A percentile compares a stretch with the other conserved stretches of the same genome.
Conservation (phyloP, 2,113 vertebrate species). For the Geococcyx californianus region DNA sequence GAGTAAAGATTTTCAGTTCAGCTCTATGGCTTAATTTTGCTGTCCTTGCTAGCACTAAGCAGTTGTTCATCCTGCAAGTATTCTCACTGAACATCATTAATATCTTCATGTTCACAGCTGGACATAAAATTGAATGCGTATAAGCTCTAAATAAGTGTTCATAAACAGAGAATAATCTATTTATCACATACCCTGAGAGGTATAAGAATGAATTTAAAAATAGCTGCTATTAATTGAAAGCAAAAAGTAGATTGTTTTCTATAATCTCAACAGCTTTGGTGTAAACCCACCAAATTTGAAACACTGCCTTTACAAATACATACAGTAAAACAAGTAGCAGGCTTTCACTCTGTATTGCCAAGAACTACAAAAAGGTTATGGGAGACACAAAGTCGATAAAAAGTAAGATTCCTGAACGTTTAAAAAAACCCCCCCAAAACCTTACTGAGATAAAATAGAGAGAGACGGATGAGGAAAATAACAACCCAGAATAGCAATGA, state of each 20-base stretch:
- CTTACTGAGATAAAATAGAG: background rate
- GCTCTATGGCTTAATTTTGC: background rate
- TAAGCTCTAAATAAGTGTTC: background rate
- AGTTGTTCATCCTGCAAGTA: background rate
- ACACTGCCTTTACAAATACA: background rate
- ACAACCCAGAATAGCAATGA: fast-evolving
- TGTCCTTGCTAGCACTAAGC: background rate
- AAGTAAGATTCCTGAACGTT: background rate
- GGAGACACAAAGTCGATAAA: background rate
- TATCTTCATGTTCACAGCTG: background rate
- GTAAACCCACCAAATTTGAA: background rate
- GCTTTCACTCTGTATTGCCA: background rate
- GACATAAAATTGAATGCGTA: background rate
- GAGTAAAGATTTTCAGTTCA: background rate
- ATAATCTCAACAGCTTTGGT: background rate
- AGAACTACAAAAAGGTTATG: background rate
- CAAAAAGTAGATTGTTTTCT: background rate
- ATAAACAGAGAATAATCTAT: background rate
- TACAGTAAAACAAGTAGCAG: background rate
- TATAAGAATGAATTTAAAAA: background rate
- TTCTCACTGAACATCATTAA: background rate
- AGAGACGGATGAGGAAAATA: background rate
- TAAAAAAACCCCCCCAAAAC: background rate
- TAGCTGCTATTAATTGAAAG: background rate
- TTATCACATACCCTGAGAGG: background rate